A percentile compares a stretch with the other conserved stretches of the same genome.
Conservation (phyloP, 2,888 invertebrate genomes). For the Agrypnus murinus region DNA sequence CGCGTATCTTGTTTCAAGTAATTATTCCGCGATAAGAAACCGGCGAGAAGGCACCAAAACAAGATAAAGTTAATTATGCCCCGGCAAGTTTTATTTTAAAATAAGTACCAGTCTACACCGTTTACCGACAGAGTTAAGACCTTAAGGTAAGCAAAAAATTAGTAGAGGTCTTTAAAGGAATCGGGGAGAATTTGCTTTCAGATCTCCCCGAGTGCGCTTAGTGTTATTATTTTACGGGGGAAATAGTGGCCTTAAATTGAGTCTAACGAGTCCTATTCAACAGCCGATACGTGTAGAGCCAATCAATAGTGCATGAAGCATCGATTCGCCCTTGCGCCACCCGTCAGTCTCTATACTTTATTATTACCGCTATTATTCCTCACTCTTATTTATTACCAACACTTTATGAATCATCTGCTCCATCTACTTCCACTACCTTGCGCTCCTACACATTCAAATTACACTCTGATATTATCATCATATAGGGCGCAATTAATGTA, state of each 20-base stretch:
- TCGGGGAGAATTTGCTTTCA: constrained; percentile 36
- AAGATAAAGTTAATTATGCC: constrained; percentile 23
- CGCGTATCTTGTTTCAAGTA: constrained; percentile 24
- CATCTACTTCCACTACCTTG: constrained; percentile 56
- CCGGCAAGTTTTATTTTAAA: constrained; percentile 12
- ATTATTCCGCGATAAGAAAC: constrained; percentile 28
- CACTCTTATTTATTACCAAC: constrained; percentile 49
- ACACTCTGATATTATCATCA: constrained; percentile 38
- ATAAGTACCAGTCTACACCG: background rate
- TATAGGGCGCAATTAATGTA: constrained; percentile 40
- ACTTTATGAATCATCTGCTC: constrained; percentile 52
- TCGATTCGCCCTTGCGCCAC: constrained; percentile 54
- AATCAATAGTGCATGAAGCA: constrained; percentile 65
- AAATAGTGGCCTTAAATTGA: constrained; percentile 70
- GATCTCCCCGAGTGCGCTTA: constrained; percentile 37
- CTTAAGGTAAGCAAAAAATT: constrained; percentile 7
- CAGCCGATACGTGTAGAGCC: constrained; percentile 66
- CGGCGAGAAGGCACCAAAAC: constrained; percentile 22
- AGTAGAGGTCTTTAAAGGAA: constrained; percentile 10
- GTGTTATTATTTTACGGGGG: constrained; percentile 66
- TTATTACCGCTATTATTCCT: constrained; percentile 49
- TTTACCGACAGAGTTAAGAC: background rate
- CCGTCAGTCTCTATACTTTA: constrained; percentile 49
- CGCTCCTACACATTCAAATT: constrained; percentile 42
- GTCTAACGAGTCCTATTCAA: constrained; percentile 71